These are phyloP conservation scores for Himalopsyche anomala DNA, from an alignment of 2,888 invertebrate genomes.

Conservation along the genomic window DNA sequence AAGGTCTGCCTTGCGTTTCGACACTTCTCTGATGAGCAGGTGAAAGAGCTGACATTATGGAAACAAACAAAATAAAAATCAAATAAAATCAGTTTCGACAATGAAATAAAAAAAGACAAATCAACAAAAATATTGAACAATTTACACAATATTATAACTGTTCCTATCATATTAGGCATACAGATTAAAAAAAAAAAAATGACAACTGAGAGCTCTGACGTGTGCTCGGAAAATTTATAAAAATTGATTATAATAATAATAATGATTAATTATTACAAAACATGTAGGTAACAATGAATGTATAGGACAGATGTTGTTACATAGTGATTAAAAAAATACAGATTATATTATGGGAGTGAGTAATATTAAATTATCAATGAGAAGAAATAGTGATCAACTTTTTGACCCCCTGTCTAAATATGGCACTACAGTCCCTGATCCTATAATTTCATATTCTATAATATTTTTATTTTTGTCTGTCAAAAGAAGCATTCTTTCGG, in stretches of 20 bases:
- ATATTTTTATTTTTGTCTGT: no score
- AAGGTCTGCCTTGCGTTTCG: slow-evolving; percentile 59
- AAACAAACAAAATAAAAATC: slow-evolving; percentile 59
- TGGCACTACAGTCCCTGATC: background rate
- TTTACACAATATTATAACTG: no score
- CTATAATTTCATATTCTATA: background rate
- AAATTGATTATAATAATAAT: no score
- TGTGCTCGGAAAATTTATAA: background rate
- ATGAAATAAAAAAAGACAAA: background rate
- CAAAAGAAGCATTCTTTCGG: no score
- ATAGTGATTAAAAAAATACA: no score
- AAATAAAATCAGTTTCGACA: background rate
- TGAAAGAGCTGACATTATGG: slow-evolving; percentile 64
- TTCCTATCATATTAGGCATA: no score
- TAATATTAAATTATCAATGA: no score
- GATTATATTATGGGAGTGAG: no score
- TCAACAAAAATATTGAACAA: no score
- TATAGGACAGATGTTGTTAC: background rate
- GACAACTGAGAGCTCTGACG: background rate
- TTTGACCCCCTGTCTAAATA: background rate
- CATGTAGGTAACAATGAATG: background rate
- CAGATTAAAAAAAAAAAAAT: no score
- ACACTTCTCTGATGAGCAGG: slow-evolving; percentile 64
- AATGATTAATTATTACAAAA: background rate
- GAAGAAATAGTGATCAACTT: background rate